These are phyloP conservation scores for Argyrosomus japonicus DNA, from an alignment of 2,113 vertebrate genomes.

Conservation along the genomic window DNA sequence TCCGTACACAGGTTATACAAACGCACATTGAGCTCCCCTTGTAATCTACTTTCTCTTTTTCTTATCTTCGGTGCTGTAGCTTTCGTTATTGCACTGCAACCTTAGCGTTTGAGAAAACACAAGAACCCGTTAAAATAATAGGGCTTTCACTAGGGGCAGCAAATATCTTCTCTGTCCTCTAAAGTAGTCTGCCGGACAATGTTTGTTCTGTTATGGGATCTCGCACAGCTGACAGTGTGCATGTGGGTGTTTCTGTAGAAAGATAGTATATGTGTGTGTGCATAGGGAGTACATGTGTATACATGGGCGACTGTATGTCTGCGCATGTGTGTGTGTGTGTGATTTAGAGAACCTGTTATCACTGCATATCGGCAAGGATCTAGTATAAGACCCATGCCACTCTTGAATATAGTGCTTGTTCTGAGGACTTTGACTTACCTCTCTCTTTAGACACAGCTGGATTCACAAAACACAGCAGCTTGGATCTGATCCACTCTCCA, in stretches of 20 bases:
- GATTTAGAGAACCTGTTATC: constrained; percentile 51
- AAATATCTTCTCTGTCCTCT: constrained; percentile 46
- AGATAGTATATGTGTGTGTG: constrained; percentile 12
- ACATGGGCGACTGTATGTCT: constrained; percentile 25
- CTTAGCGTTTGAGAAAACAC: constrained; percentile 56
- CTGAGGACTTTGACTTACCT: constrained; percentile 35
- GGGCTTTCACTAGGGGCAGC: constrained; percentile 13
- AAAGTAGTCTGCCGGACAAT: constrained; percentile 35
- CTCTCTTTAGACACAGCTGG: constrained; percentile 65
- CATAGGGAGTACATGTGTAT: neutral
- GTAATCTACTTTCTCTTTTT: constrained; percentile 41
- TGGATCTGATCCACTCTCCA: constrained; percentile 38
- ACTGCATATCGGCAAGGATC: constrained; percentile 58
- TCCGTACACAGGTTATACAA: constrained; percentile 50
- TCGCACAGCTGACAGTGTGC: constrained; percentile 43
- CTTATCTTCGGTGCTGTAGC: constrained; percentile 10
- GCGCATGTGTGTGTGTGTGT: constrained; percentile 16
- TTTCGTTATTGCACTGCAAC: constrained; percentile 50
- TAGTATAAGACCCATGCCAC: constrained; percentile 52
- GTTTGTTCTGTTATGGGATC: constrained; percentile 69
- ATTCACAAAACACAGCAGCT: constrained; percentile 62
- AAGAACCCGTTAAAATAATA: constrained; percentile 44
- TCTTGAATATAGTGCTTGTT: constrained; percentile 58
- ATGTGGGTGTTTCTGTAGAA: constrained; percentile 31
- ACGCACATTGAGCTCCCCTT: constrained; percentile 21